These are phyloP conservation scores for Cephus spinipes DNA, from an alignment of 2,888 invertebrate species.

Conservation along the genomic window DNA sequence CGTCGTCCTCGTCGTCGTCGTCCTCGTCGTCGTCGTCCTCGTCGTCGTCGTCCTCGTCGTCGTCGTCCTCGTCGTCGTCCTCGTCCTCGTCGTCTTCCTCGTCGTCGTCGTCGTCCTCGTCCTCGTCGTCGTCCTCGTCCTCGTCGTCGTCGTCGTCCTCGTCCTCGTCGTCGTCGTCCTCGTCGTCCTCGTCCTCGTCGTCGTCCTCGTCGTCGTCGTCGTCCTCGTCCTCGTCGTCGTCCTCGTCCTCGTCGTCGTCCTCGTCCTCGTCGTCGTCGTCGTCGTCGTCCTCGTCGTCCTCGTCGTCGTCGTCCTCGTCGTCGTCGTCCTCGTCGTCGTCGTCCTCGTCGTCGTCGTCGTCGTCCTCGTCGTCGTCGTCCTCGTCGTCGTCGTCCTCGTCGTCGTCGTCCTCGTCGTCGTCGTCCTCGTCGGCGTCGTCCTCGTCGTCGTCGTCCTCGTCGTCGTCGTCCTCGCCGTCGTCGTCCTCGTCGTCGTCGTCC, in stretches of 20 bases:
- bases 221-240: background rate
- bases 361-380: background rate
- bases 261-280: background rate
- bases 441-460: background rate
- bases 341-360: background rate
- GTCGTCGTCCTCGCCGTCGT: conserved; percentile 4
- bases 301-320: background rate
- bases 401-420: background rate
- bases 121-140: background rate
- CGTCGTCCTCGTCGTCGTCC: too few species aligned
- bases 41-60: too few species aligned
- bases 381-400: background rate
- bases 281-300: background rate
- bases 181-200: background rate
- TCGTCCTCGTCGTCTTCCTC: too few species aligned
- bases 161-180: conserved; percentile 3
- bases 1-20: too few species aligned
- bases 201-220: conserved; percentile 1
- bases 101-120: too few species aligned
- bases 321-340: too few species aligned
- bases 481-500: background rate
- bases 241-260: background rate
- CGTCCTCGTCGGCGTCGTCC: too few species aligned
- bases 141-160: background rate
- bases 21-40: too few species aligned